phyloP scores from a whole-genome alignment of 2,888 invertebrate genomes.

The Mylabris sibirica region DNA sequence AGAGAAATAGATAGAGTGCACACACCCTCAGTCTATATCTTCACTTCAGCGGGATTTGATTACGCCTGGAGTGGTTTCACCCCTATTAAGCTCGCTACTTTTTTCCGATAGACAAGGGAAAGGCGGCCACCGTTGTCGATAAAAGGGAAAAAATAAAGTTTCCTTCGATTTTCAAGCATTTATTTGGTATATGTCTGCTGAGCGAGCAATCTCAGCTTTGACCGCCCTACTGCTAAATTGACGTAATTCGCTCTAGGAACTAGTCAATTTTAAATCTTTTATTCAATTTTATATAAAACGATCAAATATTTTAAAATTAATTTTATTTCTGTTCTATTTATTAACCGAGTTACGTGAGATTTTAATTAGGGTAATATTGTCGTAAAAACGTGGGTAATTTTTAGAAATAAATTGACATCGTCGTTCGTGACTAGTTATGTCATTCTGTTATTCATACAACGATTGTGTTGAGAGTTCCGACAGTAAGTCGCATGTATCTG shows the following conservation, averaged over 20 bases:
- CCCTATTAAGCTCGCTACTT: slow-evolving; percentile 62
- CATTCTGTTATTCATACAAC: slow-evolving; percentile 40
- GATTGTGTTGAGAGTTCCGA: slow-evolving; percentile 49
- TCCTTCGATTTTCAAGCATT: slow-evolving; percentile 51
- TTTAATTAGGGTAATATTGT: background rate
- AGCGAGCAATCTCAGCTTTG: slow-evolving; percentile 53
- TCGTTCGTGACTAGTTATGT: slow-evolving; percentile 46
- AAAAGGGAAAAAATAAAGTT: slow-evolving; percentile 59
- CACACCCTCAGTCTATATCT: slow-evolving; percentile 45
- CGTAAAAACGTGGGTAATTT: background rate
- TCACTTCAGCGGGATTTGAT: slow-evolving; percentile 59
- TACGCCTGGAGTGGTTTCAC: slow-evolving; percentile 63
- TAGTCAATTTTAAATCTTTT: background rate
- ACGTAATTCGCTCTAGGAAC: background rate
- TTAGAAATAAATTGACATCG: slow-evolving; percentile 14
- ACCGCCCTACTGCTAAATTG: slow-evolving; percentile 41
- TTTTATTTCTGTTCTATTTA: background rate
- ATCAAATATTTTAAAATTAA: background rate
- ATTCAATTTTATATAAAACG: background rate
- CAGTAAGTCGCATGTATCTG: slow-evolving; percentile 50
- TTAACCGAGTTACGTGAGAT: background rate
- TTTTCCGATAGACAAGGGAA: slow-evolving; percentile 65
- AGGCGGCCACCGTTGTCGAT: slow-evolving; percentile 64
- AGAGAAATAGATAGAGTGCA: slow-evolving; percentile 2
- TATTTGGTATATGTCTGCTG: slow-evolving; percentile 56